Percentiles rank a stretch among this genome's conserved stretches.
Conservation (phyloP, 2,113 vertebrate genomes). For the Rhabdornis inornatus region DNA sequence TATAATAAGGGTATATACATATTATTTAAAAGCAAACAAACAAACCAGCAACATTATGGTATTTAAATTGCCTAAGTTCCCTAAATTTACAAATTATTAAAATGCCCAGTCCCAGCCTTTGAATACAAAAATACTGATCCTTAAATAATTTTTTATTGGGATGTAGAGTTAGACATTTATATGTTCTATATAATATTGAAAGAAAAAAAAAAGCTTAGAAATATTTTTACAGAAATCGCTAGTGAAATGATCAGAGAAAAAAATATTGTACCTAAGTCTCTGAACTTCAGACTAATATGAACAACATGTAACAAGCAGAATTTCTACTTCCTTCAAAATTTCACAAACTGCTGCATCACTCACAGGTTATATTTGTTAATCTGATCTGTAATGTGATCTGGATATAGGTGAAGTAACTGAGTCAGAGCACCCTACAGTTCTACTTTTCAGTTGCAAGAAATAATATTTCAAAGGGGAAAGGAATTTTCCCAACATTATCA, state of each 20-base stretch:
- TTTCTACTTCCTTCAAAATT: not conserved
- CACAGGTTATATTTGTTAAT: not conserved
- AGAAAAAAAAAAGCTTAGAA: not conserved
- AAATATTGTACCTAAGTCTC: not conserved
- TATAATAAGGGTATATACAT: not conserved
- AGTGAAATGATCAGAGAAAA: not conserved
- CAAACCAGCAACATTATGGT: not conserved
- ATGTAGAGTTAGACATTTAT: not conserved
- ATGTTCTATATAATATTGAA: not conserved
- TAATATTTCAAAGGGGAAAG: not conserved
- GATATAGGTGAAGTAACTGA: not conserved
- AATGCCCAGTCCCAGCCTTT: not conserved
- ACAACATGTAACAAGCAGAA: not conserved
- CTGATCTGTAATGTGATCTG: not conserved
- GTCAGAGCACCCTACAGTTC: not conserved
- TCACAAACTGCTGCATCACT: not conserved
- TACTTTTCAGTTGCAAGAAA: not conserved
- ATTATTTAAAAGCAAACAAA: not conserved
- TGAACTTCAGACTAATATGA: not conserved
- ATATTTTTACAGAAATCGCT: not conserved
- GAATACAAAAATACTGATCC: not conserved
- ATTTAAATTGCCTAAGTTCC: not conserved
- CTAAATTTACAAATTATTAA: not conserved
- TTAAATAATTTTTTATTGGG: not conserved
- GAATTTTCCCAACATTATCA: not conserved